Evolutionary conservation across 2,113 vertebrate genomes (phyloP), one percentile per base, ranked within the genome.

Genomic region (Epinephelus lanceolatus): DNA sequence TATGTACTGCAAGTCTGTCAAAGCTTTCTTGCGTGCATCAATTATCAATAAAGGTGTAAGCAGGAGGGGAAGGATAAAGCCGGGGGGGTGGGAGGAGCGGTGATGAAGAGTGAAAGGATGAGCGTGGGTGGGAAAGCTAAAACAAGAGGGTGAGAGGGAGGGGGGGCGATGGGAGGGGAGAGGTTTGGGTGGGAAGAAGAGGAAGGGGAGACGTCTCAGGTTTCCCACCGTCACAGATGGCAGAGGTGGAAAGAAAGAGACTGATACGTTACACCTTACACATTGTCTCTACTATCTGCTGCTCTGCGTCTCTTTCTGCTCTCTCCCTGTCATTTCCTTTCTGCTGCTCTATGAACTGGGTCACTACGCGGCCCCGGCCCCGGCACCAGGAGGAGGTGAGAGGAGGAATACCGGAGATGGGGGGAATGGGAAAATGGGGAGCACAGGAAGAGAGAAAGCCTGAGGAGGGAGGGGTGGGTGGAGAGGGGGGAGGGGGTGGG

Each of bases 191-290:
- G 88, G 84, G 91, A 73, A 83, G 87, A 71, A 85, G 85, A 86
- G 88, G 79, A 85, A 81, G 80, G 89, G 77, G 84, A 86, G 87
- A 79, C 53, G 62, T 92, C 89, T 95, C 94, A 66, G 84, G 91
- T 96, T 96, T 93, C 95, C 75, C 84, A 76, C 66, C 56, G 79
- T 89, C 94, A 95, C 95, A 95, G 94, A 95, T 95, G 94, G 94
- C 86, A 91, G 91, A 79, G 90, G 91, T 83, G 84, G 86, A 91
- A 85, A 94, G 90, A 92, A 91, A 92, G 88, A 85, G 85, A 66
- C 87, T 83, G 93, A 93, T 90, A 94, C 83, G 89, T 87, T 93
- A 95, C 91, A 95, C 93, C 91, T 85, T 51, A 69, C 75, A 88
- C 89, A 93, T 94, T 94, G 94, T 95, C 87, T 86, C 63, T 66